Conservation (phyloP, 2,797 vertebrate genomes). For the Aphelocoma californica region DNA sequence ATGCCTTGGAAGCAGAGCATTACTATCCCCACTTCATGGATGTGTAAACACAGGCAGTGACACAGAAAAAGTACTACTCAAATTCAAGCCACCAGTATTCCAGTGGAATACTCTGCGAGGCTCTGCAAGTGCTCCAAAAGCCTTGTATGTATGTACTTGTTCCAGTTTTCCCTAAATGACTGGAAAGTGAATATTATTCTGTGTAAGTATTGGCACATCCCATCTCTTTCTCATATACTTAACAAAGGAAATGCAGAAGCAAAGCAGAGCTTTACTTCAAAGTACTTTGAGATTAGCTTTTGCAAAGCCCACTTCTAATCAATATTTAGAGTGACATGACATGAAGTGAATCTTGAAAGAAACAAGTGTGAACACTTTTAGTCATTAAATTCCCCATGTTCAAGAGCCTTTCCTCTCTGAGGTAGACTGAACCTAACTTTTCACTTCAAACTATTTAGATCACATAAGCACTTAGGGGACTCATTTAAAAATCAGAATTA, state of each 20-base stretch:
- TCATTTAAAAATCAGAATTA: not conserved
- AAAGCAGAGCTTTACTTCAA: not conserved
- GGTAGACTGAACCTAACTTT: not conserved
- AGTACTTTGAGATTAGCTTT: not conserved
- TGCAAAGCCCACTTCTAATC: not conserved
- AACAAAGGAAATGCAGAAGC: not conserved
- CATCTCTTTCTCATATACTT: not conserved
- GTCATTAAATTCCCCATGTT: not conserved
- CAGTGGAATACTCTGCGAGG: not conserved
- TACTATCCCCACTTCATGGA: not conserved
- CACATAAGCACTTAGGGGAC: not conserved
- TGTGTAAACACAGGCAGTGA: not conserved
- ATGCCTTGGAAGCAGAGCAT: not conserved
- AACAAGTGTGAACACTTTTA: not conserved
- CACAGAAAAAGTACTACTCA: not conserved
- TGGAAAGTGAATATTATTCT: not conserved
- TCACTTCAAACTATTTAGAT: not conserved
- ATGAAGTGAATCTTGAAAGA: not conserved
- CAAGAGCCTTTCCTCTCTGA: not conserved
- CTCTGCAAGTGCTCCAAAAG: not conserved
- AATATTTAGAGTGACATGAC: not conserved
- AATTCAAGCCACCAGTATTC: not conserved
- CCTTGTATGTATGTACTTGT: not conserved
- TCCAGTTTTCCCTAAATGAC: not conserved
- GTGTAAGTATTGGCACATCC: not conserved